Percentiles rank a stretch among this genome's conserved stretches.
These are phyloP conservation scores for Miichthys miiuy DNA, from an alignment of 2,797 vertebrate genomes.

Conservation along the genomic window DNA sequence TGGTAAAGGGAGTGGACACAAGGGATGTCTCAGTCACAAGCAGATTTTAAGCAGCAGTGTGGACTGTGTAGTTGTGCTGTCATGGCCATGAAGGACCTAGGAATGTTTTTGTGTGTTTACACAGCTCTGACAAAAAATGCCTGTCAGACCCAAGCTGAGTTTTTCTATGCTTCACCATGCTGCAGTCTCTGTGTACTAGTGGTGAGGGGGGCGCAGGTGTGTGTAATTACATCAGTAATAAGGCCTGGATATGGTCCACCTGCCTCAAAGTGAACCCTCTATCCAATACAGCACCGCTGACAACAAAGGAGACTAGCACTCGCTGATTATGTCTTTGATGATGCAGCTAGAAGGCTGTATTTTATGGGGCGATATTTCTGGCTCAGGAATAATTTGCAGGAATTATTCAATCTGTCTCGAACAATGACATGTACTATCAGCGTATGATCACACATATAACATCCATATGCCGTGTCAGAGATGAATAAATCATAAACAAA, in stretches of 20 bases:
- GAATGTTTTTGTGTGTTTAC: conserved; percentile 52
- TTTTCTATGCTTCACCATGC: conserved; percentile 44
- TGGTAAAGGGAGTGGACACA: conserved; percentile 40
- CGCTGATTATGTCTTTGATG: conserved; percentile 77
- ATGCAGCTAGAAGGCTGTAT: conserved; percentile 58
- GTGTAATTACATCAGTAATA: conserved; percentile 87
- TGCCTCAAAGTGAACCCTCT: conserved; percentile 80
- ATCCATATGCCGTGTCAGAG: conserved; percentile 32
- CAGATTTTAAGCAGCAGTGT: conserved; percentile 36
- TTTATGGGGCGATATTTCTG: conserved; percentile 74
- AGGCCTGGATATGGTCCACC: conserved; percentile 85
- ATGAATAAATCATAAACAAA: conserved; percentile 48
- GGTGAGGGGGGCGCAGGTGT: conserved; percentile 82
- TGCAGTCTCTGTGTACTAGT: conserved; percentile 35
- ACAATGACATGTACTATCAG: conserved; percentile 57
- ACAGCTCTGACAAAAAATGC: conserved; percentile 27
- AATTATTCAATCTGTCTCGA: conserved; percentile 73
- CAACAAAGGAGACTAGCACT: conserved; percentile 74
- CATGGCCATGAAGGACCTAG: conserved; percentile 25
- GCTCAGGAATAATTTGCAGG: conserved; percentile 61
- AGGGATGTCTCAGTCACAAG: conserved; percentile 52
- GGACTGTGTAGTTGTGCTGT: conserved; percentile 29
- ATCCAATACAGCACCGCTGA: conserved; percentile 67
- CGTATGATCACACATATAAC: conserved; percentile 41
- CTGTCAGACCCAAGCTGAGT: conserved; percentile 29